phyloP scores from a whole-genome alignment of 2,113 vertebrate genomes.

The Baryphthengus martii region DNA sequence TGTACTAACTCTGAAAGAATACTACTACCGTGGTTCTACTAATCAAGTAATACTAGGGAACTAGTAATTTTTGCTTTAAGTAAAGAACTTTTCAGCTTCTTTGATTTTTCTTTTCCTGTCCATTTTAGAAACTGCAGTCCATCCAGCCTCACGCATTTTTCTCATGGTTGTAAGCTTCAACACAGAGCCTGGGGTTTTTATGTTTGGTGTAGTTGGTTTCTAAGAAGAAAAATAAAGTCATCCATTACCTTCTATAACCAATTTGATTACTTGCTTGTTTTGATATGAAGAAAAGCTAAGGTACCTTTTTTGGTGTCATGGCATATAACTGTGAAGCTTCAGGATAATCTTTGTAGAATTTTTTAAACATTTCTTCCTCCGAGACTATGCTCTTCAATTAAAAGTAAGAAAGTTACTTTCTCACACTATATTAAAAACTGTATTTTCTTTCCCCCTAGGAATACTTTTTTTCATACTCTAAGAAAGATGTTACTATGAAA shows the following conservation, averaged over 20 bases:
- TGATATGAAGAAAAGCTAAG: not conserved
- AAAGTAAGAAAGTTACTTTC: slow-evolving; percentile 10
- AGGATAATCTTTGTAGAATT: slow-evolving; percentile 43
- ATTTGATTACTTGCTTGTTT: not conserved
- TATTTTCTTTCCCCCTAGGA: not conserved
- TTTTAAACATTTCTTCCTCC: slow-evolving; percentile 70
- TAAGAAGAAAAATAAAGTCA: slow-evolving; percentile 35
- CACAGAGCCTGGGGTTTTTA: slow-evolving; percentile 75
- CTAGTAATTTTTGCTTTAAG: slow-evolving; percentile 24
- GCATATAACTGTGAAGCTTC: slow-evolving; percentile 25
- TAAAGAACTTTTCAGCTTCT: slow-evolving; percentile 77
- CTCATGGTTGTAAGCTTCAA: slow-evolving; percentile 80
- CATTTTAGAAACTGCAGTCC: slow-evolving; percentile 80
- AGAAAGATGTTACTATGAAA: not conserved
- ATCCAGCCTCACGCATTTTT: slow-evolving; percentile 84
- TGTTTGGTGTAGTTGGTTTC: slow-evolving; percentile 55
- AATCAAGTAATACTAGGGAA: not conserved
- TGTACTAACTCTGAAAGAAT: not conserved
- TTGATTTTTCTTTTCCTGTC: slow-evolving; percentile 86
- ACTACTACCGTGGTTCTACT: not conserved
- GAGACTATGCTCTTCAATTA: slow-evolving; percentile 72
- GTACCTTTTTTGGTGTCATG: slow-evolving; percentile 71
- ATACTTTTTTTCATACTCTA: too few relatives aligned
- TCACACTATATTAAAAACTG: not conserved
- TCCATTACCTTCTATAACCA: not conserved